A percentile compares a stretch with the other conserved stretches of the same genome.
These are phyloP conservation scores for Chymomyza amoena DNA, from an alignment of 2,888 invertebrate genomes.

Conservation along the genomic window DNA sequence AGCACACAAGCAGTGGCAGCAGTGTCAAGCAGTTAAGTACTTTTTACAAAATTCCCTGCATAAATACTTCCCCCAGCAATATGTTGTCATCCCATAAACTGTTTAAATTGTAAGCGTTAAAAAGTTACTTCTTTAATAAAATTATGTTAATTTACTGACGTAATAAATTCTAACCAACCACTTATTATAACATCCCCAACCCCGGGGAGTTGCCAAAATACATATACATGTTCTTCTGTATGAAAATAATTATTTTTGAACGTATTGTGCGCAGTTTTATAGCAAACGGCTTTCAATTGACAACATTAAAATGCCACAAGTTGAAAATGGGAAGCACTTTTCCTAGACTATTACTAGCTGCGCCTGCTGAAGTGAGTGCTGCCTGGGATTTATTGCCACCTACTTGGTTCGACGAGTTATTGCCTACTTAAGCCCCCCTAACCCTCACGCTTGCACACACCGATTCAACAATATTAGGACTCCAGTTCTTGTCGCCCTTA, in stretches of 20 bases:
- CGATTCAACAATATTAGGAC: not conserved
- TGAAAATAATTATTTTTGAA: too few species aligned
- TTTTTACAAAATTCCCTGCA: not conserved
- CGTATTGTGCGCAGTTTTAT: not conserved
- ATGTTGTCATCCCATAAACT: not conserved
- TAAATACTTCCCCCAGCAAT: not conserved
- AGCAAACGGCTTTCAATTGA: not conserved
- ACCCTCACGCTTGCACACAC: not conserved
- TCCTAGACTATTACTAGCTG: not conserved
- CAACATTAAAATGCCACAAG: not conserved
- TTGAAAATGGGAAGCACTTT: not conserved
- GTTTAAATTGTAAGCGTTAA: not conserved
- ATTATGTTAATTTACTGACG: not conserved
- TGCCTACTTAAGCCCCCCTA: conserved; percentile 16
- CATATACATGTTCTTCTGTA: not conserved
- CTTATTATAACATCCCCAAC: not conserved
- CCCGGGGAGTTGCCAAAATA: not conserved
- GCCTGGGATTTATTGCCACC: conserved; percentile 33
- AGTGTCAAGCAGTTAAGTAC: not conserved
- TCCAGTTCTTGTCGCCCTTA: not conserved
- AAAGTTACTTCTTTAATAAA: not conserved
- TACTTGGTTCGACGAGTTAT: conserved; percentile 38
- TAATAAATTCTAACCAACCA: not conserved
- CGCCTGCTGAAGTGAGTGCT: not conserved
- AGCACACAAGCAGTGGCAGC: not conserved